These are phyloP conservation scores for Metalampra italica DNA, from an alignment of 2,888 invertebrate genomes.

Conservation along the genomic window DNA sequence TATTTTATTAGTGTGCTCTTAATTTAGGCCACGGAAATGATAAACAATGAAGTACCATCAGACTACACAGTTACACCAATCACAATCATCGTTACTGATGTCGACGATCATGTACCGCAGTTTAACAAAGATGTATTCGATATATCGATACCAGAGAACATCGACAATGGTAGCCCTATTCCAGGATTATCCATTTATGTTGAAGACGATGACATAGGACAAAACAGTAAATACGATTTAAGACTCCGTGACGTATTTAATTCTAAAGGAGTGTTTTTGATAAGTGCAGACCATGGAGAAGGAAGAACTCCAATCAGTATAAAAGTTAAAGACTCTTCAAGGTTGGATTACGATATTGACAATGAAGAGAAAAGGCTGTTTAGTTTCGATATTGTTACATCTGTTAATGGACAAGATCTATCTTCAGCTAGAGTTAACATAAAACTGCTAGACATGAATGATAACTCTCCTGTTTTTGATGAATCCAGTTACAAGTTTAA, in stretches of 20 bases:
- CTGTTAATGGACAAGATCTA: constrained; percentile 73
- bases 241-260: constrained; percentile 79
- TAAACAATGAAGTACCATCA: constrained; percentile 83
- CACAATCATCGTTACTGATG: constrained; percentile 88
- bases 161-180: constrained; percentile 82
- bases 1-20: not conserved
- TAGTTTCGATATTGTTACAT: constrained; percentile 83
- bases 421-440: constrained; percentile 81
- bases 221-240: constrained; percentile 84
- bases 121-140: constrained; percentile 83
- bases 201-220: constrained; percentile 85
- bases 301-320: constrained; percentile 87
- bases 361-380: constrained; percentile 78
- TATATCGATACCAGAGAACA: constrained; percentile 87
- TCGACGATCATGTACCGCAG: constrained; percentile 85
- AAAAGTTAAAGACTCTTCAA: constrained; percentile 81
- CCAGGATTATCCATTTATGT: constrained; percentile 86
- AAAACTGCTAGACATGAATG: constrained; percentile 86
- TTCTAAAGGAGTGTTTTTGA: constrained; percentile 78
- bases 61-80: constrained; percentile 83
- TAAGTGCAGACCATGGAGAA: constrained; percentile 82
- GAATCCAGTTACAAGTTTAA: constrained; percentile 81
- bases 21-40: constrained; percentile 83
- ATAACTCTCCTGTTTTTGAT: constrained; percentile 85
- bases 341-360: constrained; percentile 84